These are phyloP conservation scores for Calephelis perditalis DNA, from an alignment of 2,888 invertebrate species.

Conservation along the genomic window DNA sequence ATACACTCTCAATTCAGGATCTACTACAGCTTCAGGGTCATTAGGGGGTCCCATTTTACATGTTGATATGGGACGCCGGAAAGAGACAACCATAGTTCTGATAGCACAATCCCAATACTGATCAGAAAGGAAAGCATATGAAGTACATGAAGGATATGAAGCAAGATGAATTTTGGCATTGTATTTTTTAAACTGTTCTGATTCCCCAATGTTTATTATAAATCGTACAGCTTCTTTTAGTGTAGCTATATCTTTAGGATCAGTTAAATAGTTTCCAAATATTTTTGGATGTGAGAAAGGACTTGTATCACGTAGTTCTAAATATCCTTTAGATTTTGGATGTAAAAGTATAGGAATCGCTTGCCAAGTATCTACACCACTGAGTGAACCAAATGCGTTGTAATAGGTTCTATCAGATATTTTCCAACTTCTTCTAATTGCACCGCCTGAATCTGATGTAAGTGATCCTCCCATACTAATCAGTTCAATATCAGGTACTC, in stretches of 20 bases:
- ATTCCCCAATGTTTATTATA: slow-evolving; percentile 76
- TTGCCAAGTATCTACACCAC: slow-evolving; percentile 78
- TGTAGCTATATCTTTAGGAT: slow-evolving; percentile 80
- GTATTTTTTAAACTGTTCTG: slow-evolving; percentile 78
- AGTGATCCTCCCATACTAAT: slow-evolving; percentile 81
- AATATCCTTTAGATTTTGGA: slow-evolving; percentile 84
- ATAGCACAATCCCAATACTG: slow-evolving; percentile 85
- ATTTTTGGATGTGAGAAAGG: slow-evolving; percentile 87
- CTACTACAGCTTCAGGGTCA: slow-evolving; percentile 82
- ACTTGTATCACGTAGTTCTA: slow-evolving; percentile 84
- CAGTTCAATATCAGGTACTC: slow-evolving; percentile 82
- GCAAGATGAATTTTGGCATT: slow-evolving; percentile 72
- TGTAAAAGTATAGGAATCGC: slow-evolving; percentile 84
- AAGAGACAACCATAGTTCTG: slow-evolving; percentile 71
- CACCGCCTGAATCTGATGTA: slow-evolving; percentile 76
- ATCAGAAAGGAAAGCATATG: slow-evolving; percentile 72
- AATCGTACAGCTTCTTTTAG: slow-evolving; percentile 80
- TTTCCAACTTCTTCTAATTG: slow-evolving; percentile 74
- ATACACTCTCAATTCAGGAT: slow-evolving; percentile 80
- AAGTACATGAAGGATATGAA: slow-evolving; percentile 73
- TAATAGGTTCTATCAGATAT: slow-evolving; percentile 77
- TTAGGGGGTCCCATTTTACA: slow-evolving; percentile 83
- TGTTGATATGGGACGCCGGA: slow-evolving; percentile 81
- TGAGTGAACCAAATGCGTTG: slow-evolving; percentile 74
- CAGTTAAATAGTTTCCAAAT: slow-evolving; percentile 87